Evolutionary conservation across 1,140 invertebrate genomes (phyloP).

Genomic region (Neotoxoptera formosana): DNA sequence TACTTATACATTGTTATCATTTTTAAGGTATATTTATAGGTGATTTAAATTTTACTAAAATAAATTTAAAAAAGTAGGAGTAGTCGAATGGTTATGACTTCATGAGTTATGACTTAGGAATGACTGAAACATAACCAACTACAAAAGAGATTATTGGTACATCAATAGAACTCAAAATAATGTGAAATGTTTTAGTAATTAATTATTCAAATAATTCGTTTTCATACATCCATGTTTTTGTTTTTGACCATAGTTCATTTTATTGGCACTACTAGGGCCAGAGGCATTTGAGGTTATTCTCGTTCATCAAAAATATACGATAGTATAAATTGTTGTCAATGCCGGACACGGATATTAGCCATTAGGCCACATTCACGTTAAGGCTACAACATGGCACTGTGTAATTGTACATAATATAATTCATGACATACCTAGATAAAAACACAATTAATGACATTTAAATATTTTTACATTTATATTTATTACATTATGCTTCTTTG

Average conservation of each 20-base stretch:
- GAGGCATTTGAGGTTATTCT: neutral
- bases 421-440: neutral
- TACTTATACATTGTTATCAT: neutral
- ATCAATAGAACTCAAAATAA: neutral
- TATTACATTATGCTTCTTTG: neutral
- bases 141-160: neutral
- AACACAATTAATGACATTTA: neutral
- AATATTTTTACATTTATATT: neutral
- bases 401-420: neutral
- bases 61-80: neutral
- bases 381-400: neutral
- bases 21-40: no score
- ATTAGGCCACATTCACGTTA: neutral
- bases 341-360: neutral
- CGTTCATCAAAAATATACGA: neutral
- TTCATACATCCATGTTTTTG: neutral
- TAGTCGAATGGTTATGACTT: neutral
- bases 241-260: neutral
- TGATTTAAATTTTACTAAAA: neutral
- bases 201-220: conserved; percentile 1
- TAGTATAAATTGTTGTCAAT: neutral
- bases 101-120: neutral
- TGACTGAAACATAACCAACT: neutral
- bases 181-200: neutral
- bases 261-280: neutral